Conservation (phyloP, 2,113 vertebrate species). For the Anthoscopus minutus region DNA sequence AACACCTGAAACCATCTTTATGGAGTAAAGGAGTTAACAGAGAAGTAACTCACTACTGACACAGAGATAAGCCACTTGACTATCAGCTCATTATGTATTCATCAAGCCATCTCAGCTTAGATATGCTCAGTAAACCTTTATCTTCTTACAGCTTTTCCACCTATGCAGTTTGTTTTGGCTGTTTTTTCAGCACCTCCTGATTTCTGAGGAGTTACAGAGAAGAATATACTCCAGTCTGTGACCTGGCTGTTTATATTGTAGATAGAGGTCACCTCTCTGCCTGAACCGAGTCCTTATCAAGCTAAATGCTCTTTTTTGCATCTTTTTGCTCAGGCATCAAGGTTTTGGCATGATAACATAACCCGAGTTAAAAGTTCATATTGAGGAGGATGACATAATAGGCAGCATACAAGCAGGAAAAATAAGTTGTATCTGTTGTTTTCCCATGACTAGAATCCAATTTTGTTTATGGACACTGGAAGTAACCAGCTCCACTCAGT, state of each 20-base stretch:
- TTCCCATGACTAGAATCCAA: neutral
- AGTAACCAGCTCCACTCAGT: slow-evolving; percentile 21
- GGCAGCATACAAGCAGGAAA: neutral
- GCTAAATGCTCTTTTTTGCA: neutral
- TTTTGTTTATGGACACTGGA: neutral
- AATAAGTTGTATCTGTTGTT: neutral
- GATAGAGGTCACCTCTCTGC: neutral
- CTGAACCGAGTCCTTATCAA: neutral
- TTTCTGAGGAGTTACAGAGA: neutral
- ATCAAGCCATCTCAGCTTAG: neutral
- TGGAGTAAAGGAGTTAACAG: neutral
- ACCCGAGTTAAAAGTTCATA: slow-evolving; percentile 1
- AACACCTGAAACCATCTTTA: neutral
- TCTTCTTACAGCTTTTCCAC: neutral
- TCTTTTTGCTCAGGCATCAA: neutral
- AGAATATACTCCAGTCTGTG: neutral
- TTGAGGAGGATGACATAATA: neutral
- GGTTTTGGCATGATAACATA: neutral
- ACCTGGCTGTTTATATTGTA: neutral
- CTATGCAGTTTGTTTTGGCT: neutral
- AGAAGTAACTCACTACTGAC: neutral
- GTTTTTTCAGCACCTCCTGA: neutral
- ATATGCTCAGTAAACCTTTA: slow-evolving; percentile 10
- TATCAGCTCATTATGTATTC: neutral
- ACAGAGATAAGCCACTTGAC: neutral